Percentiles rank a stretch among this genome's conserved stretches.
These are phyloP conservation scores for Saguinus midas DNA, from an alignment of 2,113 vertebrate genomes.

Conservation along the genomic window DNA sequence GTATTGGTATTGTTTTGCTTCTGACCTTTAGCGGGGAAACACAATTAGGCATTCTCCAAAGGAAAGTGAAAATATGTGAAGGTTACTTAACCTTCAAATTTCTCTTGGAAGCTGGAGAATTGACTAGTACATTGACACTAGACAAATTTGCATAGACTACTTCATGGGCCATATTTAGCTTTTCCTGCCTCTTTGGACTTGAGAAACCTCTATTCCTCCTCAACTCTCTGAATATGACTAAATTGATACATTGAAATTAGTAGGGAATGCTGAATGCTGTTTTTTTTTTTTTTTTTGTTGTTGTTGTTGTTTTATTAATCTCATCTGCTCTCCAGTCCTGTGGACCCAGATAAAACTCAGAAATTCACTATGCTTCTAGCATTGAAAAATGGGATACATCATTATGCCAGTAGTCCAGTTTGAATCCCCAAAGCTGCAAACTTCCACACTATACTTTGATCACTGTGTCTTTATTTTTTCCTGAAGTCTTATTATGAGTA, in stretches of 20 bases:
- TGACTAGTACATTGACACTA: background rate
- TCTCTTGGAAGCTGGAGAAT: background rate
- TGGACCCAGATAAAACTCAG: constrained; percentile 8
- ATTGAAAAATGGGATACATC: background rate
- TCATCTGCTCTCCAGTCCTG: background rate
- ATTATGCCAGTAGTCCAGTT: background rate
- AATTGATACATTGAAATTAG: background rate
- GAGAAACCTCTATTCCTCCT: background rate
- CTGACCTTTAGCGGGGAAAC: background rate
- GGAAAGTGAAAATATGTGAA: background rate
- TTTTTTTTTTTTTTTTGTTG: no score
- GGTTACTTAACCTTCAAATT: background rate
- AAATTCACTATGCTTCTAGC: background rate
- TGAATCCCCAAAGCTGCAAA: background rate
- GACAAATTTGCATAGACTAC: background rate
- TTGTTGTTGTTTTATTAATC: background rate
- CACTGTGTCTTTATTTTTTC: background rate
- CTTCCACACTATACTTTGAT: background rate
- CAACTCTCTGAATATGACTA: background rate
- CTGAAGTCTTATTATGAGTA: background rate
- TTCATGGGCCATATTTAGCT: background rate
- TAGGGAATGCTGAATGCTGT: background rate
- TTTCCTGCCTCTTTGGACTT: background rate
- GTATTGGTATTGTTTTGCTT: background rate
- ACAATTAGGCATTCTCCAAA: constrained; percentile 1